Evolutionary conservation across 2,113 vertebrate genomes (phyloP).

Genomic region (Corythornis cristatus): DNA sequence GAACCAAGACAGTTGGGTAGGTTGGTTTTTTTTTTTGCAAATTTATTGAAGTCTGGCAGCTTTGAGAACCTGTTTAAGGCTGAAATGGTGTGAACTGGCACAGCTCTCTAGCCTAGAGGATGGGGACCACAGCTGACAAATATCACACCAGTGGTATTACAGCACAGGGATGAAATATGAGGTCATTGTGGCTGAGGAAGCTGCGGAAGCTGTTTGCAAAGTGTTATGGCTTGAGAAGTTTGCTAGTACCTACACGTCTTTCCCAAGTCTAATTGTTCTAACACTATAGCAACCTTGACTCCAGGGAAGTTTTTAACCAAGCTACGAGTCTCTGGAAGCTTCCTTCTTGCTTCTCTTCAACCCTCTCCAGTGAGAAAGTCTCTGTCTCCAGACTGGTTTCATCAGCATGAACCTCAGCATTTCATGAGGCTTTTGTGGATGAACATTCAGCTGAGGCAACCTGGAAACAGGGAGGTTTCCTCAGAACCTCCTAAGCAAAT

Average conservation of each 20-base stretch:
- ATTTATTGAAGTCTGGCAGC: background rate
- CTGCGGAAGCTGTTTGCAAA: background rate
- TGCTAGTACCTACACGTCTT: conserved; percentile 19
- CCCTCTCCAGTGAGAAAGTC: background rate
- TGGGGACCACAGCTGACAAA: conserved; percentile 16
- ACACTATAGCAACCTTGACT: conserved; percentile 6
- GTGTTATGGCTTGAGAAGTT: background rate
- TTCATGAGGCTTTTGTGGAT: background rate
- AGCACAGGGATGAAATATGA: background rate
- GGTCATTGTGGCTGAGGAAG: background rate
- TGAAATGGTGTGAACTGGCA: background rate
- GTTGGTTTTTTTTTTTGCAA: background rate
- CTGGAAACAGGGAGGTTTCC: background rate
- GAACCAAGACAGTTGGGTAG: background rate
- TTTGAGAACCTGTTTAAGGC: background rate
- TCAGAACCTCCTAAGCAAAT: background rate
- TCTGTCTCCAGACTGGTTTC: background rate
- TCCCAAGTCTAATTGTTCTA: conserved; percentile 3
- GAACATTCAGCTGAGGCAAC: background rate
- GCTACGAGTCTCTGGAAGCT: conserved; percentile 17
- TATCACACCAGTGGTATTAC: background rate
- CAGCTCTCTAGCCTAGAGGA: background rate
- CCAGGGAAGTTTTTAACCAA: conserved; percentile 24
- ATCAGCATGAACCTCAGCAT: background rate
- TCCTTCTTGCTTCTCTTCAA: background rate